These are phyloP conservation scores for Channa argus DNA, from an alignment of 2,113 vertebrate genomes.

Conservation along the genomic window DNA sequence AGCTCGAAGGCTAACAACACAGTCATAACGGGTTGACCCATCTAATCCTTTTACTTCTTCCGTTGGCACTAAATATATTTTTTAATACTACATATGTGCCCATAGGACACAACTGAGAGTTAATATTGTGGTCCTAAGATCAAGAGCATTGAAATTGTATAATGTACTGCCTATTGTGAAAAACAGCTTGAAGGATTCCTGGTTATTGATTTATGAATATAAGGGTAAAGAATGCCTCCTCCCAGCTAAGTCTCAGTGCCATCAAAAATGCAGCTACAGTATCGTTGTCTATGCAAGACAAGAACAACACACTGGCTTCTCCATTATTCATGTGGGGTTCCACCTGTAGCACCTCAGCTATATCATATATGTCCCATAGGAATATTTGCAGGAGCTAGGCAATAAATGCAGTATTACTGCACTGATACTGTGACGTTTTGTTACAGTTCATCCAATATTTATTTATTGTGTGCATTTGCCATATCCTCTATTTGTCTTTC, in stretches of 20 bases:
- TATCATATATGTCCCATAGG: conserved; percentile 55
- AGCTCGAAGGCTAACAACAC: conserved; percentile 13
- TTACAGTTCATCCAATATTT: no score
- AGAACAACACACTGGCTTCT: conserved; percentile 65
- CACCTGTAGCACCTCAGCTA: conserved; percentile 65
- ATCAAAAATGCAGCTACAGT: conserved; percentile 80
- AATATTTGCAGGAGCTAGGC: neutral
- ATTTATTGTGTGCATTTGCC: no score
- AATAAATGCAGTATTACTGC: conserved; percentile 12
- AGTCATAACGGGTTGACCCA: neutral
- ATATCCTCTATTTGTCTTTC: no score
- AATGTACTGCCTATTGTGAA: conserved; percentile 6
- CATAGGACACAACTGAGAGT: neutral
- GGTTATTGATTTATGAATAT: conserved; percentile 67
- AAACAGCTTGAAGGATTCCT: conserved; percentile 33
- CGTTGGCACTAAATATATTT: no score
- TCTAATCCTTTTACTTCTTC: neutral
- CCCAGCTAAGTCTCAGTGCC: conserved; percentile 43
- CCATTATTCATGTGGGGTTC: conserved; percentile 78
- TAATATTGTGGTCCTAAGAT: conserved; percentile 8
- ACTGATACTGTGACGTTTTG: neutral
- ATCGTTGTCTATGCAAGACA: conserved; percentile 79
- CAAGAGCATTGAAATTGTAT: neutral
- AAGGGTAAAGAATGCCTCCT: conserved; percentile 53
- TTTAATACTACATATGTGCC: neutral